These are phyloP conservation scores for Protodeltote pygarga DNA, from an alignment of 2,888 invertebrate genomes.

Conservation along the genomic window DNA sequence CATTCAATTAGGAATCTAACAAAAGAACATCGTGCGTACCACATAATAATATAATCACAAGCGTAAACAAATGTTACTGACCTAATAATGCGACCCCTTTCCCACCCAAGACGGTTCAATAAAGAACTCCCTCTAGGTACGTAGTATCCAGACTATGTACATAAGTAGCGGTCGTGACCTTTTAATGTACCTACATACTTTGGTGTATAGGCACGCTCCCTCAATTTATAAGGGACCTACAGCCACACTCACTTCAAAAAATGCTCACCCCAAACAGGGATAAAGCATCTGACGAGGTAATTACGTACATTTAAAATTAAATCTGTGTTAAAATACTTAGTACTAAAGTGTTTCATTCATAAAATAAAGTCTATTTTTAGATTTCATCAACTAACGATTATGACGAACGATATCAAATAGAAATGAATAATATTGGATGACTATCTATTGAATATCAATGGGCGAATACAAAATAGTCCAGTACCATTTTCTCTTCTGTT, in stretches of 20 bases:
- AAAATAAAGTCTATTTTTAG: constrained; percentile 1
- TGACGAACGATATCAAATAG: too few species aligned
- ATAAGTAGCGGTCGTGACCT: constrained; percentile 80
- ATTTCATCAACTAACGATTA: background rate
- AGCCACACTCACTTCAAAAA: constrained; percentile 65
- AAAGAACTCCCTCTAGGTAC: constrained; percentile 84
- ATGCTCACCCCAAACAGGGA: constrained; percentile 56
- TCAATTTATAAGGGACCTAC: constrained; percentile 61
- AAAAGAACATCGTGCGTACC: too few species aligned
- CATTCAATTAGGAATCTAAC: too few species aligned
- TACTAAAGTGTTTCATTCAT: constrained; percentile 11
- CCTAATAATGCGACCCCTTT: constrained; percentile 85
- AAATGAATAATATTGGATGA: too few species aligned
- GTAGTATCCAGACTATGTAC: constrained; percentile 76
- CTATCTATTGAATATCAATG: too few species aligned
- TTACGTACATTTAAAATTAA: constrained; percentile 8
- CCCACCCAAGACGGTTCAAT: constrained; percentile 82
- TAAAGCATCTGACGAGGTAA: constrained; percentile 37
- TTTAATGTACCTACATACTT: constrained; percentile 71
- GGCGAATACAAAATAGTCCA: too few species aligned
- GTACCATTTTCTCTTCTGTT: too few species aligned
- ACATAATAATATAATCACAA: constrained; percentile 18
- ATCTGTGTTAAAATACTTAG: constrained; percentile 3
- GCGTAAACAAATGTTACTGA: constrained; percentile 73
- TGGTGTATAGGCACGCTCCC: constrained; percentile 67